Conservation (phyloP, 2,113 vertebrate species). For the Phocoena phocoena region DNA sequence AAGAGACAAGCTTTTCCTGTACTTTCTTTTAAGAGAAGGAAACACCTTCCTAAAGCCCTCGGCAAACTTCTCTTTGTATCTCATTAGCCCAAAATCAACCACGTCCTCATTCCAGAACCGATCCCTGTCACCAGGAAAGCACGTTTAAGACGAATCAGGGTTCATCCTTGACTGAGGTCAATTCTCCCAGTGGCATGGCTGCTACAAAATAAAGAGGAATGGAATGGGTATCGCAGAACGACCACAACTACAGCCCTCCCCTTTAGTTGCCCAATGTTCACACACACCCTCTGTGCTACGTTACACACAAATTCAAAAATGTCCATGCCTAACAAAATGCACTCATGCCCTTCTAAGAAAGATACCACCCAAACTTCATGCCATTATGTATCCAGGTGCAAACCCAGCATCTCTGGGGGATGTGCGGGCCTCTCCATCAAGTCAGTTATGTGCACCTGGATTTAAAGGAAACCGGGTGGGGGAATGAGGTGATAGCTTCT, state of each 20-base stretch:
- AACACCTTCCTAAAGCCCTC: background rate
- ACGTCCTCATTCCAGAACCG: background rate
- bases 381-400: background rate
- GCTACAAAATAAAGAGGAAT: background rate
- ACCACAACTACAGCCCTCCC: fast-evolving
- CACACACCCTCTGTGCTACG: background rate
- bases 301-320: background rate
- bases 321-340: background rate
- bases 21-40: background rate
- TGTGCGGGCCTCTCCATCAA: background rate
- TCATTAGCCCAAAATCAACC: background rate
- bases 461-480: background rate
- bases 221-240: background rate
- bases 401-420: background rate
- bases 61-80: background rate
- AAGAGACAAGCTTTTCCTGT: background rate
- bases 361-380: background rate
- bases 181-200: background rate
- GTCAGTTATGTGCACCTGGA: background rate
- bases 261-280: too few species aligned
- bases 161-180: background rate
- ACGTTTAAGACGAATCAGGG: background rate
- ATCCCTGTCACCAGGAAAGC: background rate
- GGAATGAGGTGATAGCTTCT: background rate
- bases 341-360: background rate